A percentile compares a stretch with the other conserved stretches of the same genome.
phyloP scores from a whole-genome alignment of 2,888 invertebrate species.

The Polymixis lichenea region DNA sequence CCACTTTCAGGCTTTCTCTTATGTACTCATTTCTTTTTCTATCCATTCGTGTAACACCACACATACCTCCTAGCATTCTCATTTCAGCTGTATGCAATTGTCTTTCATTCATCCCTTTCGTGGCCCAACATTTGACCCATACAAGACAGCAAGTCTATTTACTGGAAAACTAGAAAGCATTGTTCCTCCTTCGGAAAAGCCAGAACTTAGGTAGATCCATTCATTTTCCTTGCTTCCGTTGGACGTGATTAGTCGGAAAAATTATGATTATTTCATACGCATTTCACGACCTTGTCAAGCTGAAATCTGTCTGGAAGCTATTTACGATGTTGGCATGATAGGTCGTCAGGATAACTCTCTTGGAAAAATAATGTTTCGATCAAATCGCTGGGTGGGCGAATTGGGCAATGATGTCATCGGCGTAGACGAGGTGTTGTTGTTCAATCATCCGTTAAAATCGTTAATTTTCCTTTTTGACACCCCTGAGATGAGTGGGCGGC shows the following conservation, averaged over 20 bases:
- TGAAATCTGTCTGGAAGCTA: slow-evolving; percentile 28
- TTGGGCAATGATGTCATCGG: slow-evolving; percentile 40
- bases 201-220: background rate
- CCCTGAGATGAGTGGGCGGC: slow-evolving; percentile 14
- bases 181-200: slow-evolving; percentile 1
- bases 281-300: slow-evolving; percentile 33
- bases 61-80: too few species aligned
- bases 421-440: slow-evolving; percentile 26
- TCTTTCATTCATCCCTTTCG: too few species aligned
- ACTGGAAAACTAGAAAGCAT: background rate
- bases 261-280: slow-evolving; percentile 7
- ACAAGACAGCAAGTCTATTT: too few species aligned
- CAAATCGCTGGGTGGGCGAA: slow-evolving; percentile 18
- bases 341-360: slow-evolving; percentile 28
- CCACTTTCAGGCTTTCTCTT: too few species aligned
- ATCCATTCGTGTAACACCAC: too few species aligned
- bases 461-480: slow-evolving; percentile 29
- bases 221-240: background rate
- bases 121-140: too few species aligned
- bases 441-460: slow-evolving; percentile 38
- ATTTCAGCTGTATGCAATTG: too few species aligned
- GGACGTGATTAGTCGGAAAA: background rate
- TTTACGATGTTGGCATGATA: slow-evolving; percentile 30
- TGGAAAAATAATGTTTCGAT: slow-evolving; percentile 34
- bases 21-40: too few species aligned